Evolutionary conservation across 2,888 invertebrate species (phyloP).

Genomic region (Phalangium opilio): DNA sequence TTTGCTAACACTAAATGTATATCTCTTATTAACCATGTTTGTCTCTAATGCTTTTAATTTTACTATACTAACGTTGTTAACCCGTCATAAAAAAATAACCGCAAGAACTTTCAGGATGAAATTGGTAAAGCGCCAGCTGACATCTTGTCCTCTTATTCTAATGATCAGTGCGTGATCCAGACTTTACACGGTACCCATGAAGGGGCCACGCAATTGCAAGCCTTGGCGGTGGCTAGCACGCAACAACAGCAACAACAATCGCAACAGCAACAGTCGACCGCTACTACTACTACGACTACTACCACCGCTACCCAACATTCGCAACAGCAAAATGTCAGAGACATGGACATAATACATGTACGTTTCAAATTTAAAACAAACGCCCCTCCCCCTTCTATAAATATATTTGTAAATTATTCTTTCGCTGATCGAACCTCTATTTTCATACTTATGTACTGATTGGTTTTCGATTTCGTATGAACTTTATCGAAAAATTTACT

Average conservation of each 20-base stretch:
- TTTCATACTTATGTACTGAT: no score
- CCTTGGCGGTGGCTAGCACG: slow-evolving; percentile 7
- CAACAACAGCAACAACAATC: slow-evolving; percentile 6
- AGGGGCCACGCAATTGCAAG: slow-evolving; percentile 7
- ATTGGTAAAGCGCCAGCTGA: slow-evolving; percentile 12
- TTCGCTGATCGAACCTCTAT: no score
- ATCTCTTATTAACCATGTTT: no score
- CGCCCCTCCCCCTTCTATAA: no score
- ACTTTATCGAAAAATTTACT: no score
- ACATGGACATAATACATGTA: slow-evolving; percentile 22
- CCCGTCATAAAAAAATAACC: no score
- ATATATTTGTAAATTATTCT: no score
- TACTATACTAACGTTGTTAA: no score
- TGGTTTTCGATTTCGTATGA: no score
- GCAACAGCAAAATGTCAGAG: slow-evolving; percentile 19
- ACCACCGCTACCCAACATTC: slow-evolving; percentile 3
- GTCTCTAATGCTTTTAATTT: no score
- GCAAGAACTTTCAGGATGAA: no score
- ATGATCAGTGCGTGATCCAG: slow-evolving; percentile 17
- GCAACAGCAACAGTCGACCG: slow-evolving; percentile 10
- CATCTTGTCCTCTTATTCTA: slow-evolving; percentile 14
- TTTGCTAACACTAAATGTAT: no score
- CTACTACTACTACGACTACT: not conserved
- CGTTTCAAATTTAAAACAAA: slow-evolving; percentile 2
- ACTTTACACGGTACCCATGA: slow-evolving; percentile 16